Evolutionary conservation across 2,888 invertebrate species (phyloP).

Genomic region (Nezara viridula): DNA sequence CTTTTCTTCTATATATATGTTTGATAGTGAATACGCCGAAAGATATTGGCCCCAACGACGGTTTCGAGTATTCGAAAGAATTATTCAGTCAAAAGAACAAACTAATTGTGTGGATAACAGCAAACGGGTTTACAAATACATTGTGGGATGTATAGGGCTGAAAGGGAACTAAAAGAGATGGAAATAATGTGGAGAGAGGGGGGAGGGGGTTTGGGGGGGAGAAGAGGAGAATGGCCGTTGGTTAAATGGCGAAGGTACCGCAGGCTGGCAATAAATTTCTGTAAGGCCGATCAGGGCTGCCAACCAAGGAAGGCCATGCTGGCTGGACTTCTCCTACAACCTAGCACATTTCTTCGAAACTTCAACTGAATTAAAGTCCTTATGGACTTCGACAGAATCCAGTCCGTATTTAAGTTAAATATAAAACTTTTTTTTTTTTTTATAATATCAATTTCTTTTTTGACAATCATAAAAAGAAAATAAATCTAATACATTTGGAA

Average conservation of each 20-base stretch:
- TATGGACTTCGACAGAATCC: not conserved
- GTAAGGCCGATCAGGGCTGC: slow-evolving; percentile 22
- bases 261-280: slow-evolving; percentile 23
- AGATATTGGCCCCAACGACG: too few species aligned
- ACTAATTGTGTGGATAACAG: too few species aligned
- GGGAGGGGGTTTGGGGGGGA: not conserved
- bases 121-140: too few species aligned
- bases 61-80: too few species aligned
- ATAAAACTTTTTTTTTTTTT: too few species aligned
- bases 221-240: not conserved
- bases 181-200: not conserved
- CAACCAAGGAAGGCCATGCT: slow-evolving; percentile 2
- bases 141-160: not conserved
- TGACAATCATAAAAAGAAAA: too few species aligned
- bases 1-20: too few species aligned
- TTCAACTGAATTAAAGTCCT: not conserved
- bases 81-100: too few species aligned
- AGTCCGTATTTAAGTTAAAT: too few species aligned
- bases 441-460: too few species aligned
- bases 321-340: not conserved
- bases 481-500: too few species aligned
- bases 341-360: not conserved
- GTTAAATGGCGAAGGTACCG: slow-evolving; percentile 26
- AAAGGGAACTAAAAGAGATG: not conserved
- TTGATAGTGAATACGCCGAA: too few species aligned